Conservation (phyloP, 2,888 invertebrate genomes). For the Thyatira batis region DNA sequence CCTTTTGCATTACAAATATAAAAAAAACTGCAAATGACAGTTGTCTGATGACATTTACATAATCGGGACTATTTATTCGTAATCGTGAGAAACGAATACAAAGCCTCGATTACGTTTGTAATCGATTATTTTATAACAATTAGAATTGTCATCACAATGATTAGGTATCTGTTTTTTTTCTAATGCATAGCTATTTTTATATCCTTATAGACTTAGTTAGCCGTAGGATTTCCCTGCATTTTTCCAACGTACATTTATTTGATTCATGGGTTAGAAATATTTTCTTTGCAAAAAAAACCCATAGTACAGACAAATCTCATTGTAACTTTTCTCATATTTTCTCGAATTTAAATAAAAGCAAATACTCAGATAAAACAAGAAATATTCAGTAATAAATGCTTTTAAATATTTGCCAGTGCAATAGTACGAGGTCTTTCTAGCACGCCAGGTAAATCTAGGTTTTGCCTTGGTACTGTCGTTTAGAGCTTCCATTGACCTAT, state of each 20-base stretch:
- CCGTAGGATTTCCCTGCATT: not conserved
- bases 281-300: not conserved
- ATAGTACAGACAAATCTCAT: not conserved
- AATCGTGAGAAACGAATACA: constrained; percentile 8
- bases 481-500: constrained; percentile 53
- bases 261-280: not conserved
- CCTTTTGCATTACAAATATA: not conserved
- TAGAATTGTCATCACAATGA: constrained; percentile 1
- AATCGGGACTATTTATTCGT: not conserved
- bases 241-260: not conserved
- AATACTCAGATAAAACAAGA: too few relatives aligned
- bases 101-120: constrained; percentile 3
- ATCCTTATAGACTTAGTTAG: not conserved
- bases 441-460: constrained; percentile 41
- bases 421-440: constrained; percentile 17
- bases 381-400: not conserved
- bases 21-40: not conserved
- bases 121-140: constrained; percentile 6
- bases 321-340: too few relatives aligned
- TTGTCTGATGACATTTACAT: not conserved
- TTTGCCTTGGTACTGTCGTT: constrained; percentile 43
- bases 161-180: not conserved
- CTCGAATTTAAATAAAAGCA: too few relatives aligned
- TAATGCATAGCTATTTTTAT: not conserved
- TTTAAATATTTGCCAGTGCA: not conserved